Percentiles rank a stretch among this genome's conserved stretches.
phyloP scores from a whole-genome alignment of 92 coral and sea anemone species.

The Heteractis magnifica region DNA sequence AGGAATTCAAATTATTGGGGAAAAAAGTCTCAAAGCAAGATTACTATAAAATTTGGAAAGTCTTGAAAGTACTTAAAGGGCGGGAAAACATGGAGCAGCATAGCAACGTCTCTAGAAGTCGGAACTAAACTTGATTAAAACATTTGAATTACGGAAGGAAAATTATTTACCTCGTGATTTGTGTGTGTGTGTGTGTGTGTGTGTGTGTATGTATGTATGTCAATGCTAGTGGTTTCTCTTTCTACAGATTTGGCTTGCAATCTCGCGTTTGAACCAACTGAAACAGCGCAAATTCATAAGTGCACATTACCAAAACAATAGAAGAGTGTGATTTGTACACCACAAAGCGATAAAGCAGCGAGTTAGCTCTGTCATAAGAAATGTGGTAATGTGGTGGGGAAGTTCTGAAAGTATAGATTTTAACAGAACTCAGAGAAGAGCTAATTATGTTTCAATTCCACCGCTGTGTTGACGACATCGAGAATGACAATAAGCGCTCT shows the following conservation, averaged over 20 bases:
- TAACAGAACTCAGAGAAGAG: constrained; percentile 9
- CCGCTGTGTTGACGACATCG: background rate
- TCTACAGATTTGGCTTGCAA: constrained; percentile 14
- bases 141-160: background rate
- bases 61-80: background rate
- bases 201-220: background rate
- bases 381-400: constrained; percentile 27
- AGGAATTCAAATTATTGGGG: background rate
- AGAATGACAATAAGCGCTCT: background rate
- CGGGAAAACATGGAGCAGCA: background rate
- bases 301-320: constrained; percentile 14
- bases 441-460: background rate
- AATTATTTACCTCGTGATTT: background rate
- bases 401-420: constrained; percentile 16
- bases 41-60: background rate
- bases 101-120: background rate
- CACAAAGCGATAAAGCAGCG: constrained; percentile 40
- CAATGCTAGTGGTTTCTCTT: constrained; percentile 25
- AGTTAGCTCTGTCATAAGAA: constrained; percentile 27
- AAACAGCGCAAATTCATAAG: constrained; percentile 34
- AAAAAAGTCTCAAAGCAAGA: background rate
- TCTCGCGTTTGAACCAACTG: constrained; percentile 29
- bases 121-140: background rate
- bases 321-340: background rate
- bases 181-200: background rate